phyloP scores from a whole-genome alignment of 2,797 vertebrate species.

The Australoheros facetus region DNA sequence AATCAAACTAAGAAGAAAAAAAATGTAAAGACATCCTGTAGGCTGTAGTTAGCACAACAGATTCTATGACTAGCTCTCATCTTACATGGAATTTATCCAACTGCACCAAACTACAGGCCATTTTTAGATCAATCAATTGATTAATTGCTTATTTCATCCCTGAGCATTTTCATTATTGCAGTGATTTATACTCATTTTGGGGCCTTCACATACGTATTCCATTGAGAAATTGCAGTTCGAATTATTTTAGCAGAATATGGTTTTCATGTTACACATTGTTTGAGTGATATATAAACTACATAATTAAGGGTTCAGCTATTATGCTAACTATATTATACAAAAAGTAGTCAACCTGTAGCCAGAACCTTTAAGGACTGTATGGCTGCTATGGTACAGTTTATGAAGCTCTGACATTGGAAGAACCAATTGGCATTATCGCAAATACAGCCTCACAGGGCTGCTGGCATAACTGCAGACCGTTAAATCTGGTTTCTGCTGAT shows the following conservation, averaged over 20 bases:
- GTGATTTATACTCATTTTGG: neutral
- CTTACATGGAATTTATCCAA: neutral
- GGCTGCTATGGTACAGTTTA: too few relatives aligned
- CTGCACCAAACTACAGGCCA: neutral
- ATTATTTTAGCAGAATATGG: neutral
- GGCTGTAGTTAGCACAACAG: too few relatives aligned
- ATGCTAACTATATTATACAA: neutral
- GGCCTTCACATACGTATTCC: too few relatives aligned
- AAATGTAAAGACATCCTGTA: too few relatives aligned
- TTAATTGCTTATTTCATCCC: neutral
- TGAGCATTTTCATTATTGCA: neutral
- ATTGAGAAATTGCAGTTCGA: too few relatives aligned
- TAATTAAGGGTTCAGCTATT: neutral
- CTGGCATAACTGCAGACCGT: neutral
- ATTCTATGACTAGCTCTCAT: neutral
- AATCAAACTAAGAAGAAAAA: too few relatives aligned
- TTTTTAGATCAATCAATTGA: neutral
- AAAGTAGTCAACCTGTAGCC: neutral
- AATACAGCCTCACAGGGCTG: neutral
- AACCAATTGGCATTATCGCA: neutral
- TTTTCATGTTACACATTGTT: neutral
- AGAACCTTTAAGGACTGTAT: neutral
- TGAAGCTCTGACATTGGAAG: neutral
- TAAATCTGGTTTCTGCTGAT: conserved; percentile 6
- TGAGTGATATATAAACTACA: neutral